Percentiles rank a stretch among this genome's conserved stretches.
These are phyloP conservation scores for Ochropleura leucogaster DNA, from an alignment of 2,888 invertebrate species.

Conservation along the genomic window DNA sequence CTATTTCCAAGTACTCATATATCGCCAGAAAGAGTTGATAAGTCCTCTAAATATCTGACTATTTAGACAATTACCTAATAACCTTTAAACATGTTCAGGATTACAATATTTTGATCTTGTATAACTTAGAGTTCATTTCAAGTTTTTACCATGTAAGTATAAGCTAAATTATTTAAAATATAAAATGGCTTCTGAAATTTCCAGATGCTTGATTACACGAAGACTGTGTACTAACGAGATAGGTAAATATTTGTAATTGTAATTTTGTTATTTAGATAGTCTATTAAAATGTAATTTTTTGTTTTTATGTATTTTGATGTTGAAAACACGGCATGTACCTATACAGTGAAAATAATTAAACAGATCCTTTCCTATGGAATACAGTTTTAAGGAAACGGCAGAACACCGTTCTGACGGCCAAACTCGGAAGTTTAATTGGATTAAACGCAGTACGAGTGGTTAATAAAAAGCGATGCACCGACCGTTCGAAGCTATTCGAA, in stretches of 20 bases:
- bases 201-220: slow-evolving; percentile 11
- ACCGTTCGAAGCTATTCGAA: slow-evolving; percentile 59
- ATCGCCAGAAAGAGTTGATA: slow-evolving; percentile 5
- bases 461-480: slow-evolving; percentile 68
- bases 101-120: slow-evolving; percentile 28
- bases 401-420: slow-evolving; percentile 41
- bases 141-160: slow-evolving; percentile 20
- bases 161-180: slow-evolving; percentile 19
- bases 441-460: slow-evolving; percentile 66
- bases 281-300: slow-evolving; percentile 1
- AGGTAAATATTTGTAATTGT: slow-evolving; percentile 15
- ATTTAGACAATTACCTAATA: slow-evolving; percentile 32
- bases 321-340: slow-evolving; percentile 2
- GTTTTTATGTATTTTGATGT: slow-evolving; percentile 15
- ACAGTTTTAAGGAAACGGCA: slow-evolving; percentile 61
- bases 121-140: slow-evolving; percentile 18
- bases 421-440: slow-evolving; percentile 75
- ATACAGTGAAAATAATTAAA: slow-evolving; percentile 41
- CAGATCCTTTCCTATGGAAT: slow-evolving; percentile 48
- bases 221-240: slow-evolving; percentile 1
- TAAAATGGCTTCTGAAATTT: slow-evolving; percentile 24
- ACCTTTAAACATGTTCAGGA: slow-evolving; percentile 30
- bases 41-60: slow-evolving; percentile 8
- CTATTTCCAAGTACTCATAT: slow-evolving; percentile 18
- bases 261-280: slow-evolving; percentile 5